Evolutionary conservation across 2,113 vertebrate species (phyloP).

Genomic region (Motacilla tschutschensis): DNA sequence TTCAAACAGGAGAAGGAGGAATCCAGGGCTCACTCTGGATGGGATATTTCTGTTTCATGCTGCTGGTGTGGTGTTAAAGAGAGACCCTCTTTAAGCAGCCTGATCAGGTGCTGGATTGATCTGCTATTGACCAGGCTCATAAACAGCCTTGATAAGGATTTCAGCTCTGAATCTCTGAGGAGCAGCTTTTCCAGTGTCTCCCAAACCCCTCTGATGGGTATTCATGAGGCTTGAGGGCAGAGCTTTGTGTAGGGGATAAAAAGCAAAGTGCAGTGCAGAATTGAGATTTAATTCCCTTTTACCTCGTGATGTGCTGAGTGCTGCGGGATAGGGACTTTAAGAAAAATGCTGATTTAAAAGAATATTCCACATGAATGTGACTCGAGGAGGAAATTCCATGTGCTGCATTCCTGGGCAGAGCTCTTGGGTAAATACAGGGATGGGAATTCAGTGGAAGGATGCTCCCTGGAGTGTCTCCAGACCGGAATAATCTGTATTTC

Average conservation of each 20-base stretch:
- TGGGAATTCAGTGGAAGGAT: not conserved
- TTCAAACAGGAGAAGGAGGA: rapidly evolving
- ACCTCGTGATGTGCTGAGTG: not conserved
- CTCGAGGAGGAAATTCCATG: not conserved
- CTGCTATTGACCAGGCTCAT: not conserved
- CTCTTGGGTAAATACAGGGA: not conserved
- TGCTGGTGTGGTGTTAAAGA: not conserved
- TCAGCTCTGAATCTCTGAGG: not conserved
- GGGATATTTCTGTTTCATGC: not conserved
- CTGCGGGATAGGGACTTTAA: not conserved
- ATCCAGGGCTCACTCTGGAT: not conserved
- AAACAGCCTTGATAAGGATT: not conserved
- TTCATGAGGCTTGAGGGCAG: not conserved
- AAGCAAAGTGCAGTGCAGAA: not conserved
- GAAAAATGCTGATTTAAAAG: not conserved
- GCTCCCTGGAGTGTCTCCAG: rapidly evolving
- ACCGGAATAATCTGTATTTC: not conserved
- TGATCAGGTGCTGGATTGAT: not conserved
- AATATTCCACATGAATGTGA: not conserved
- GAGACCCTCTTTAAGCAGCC: not conserved
- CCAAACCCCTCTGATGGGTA: not conserved
- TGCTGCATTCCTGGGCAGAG: not conserved
- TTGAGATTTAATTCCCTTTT: not conserved
- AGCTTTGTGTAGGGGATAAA: not conserved
- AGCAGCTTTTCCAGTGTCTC: not conserved